A percentile compares a stretch with the other conserved stretches of the same genome.
These are phyloP conservation scores for Albula glossodonta DNA, from an alignment of 2,113 vertebrate genomes.

Conservation along the genomic window DNA sequence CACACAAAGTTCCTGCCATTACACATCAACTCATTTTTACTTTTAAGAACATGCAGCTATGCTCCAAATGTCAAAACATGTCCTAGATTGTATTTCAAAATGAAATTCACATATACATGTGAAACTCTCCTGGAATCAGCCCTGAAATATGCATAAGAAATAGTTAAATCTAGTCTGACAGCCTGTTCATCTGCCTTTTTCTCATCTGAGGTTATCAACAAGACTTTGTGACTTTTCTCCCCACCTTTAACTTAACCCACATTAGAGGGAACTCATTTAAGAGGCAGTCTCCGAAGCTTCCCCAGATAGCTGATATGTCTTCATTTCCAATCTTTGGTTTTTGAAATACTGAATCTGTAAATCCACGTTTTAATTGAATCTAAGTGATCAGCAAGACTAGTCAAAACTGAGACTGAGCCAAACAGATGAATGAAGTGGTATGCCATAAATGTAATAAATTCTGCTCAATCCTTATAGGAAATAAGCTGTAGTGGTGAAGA, in stretches of 20 bases:
- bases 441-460: not conserved
- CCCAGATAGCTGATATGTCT: not conserved
- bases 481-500: not conserved
- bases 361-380: too few relatives aligned
- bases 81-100: not conserved
- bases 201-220: not conserved
- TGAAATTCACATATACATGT: too few relatives aligned
- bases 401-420: too few relatives aligned
- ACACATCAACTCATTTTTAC: not conserved
- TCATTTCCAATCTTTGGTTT: not conserved
- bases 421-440: too few relatives aligned
- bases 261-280: too few relatives aligned
- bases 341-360: not conserved
- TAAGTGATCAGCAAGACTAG: too few relatives aligned
- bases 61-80: not conserved
- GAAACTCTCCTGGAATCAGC: too few relatives aligned
- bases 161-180: too few relatives aligned
- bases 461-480: not conserved
- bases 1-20: not conserved
- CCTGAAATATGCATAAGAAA: too few relatives aligned
- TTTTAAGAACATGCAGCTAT: not conserved
- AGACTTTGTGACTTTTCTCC: too few relatives aligned
- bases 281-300: not conserved
- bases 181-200: not conserved
- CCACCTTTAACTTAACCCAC: too few relatives aligned